These are phyloP conservation scores for Tenebrosternarchus preto DNA, from an alignment of 2,113 vertebrate species.

Conservation along the genomic window DNA sequence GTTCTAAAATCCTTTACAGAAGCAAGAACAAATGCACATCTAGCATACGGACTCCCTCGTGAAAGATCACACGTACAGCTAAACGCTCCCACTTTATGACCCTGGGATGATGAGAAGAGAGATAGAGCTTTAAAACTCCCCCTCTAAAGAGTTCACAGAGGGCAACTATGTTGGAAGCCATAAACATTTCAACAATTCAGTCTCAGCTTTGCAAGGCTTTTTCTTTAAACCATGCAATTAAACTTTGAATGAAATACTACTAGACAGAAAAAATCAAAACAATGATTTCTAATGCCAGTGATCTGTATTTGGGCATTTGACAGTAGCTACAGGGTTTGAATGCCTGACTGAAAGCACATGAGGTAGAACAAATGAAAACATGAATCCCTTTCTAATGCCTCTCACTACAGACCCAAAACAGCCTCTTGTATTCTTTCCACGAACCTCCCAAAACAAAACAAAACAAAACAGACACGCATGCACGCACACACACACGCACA, in stretches of 20 bases:
- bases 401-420: not conserved
- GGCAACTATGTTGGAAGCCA: not conserved
- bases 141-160: not conserved
- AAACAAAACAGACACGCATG: not conserved
- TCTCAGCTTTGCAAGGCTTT: not conserved
- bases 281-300: not conserved
- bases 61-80: not conserved
- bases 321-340: conserved; percentile 6
- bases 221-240: not conserved
- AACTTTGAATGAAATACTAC: not conserved
- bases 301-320: conserved; percentile 2
- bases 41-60: not conserved
- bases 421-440: not conserved
- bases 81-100: too few relatives aligned
- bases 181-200: not conserved
- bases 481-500: not conserved
- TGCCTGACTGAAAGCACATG: conserved; percentile 16
- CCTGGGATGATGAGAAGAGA: too few relatives aligned
- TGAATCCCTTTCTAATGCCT: conserved; percentile 22
- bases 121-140: not conserved
- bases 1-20: not conserved
- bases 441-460: conserved; percentile 5
- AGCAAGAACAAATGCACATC: not conserved
- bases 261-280: not conserved
- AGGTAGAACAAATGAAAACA: conserved; percentile 41